Percentiles rank a stretch among this genome's conserved stretches.
Conservation (phyloP, 2,113 vertebrate genomes). For the Sisor rabdophorus region DNA sequence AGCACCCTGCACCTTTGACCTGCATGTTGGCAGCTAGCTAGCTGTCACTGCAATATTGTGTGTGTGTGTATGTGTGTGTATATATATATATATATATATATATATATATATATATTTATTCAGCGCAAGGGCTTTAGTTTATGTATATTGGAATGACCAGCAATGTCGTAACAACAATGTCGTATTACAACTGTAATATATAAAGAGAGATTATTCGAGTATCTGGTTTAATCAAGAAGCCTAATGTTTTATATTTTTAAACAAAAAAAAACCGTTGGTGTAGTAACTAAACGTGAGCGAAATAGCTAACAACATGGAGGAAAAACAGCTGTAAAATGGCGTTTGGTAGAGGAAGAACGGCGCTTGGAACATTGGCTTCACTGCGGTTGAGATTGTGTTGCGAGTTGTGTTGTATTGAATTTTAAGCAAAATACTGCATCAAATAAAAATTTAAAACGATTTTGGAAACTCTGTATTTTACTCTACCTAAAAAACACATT, state of each 20-base stretch:
- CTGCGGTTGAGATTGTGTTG: neutral
- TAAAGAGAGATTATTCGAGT: neutral
- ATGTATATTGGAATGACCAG: neutral
- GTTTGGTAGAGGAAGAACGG: constrained; percentile 19
- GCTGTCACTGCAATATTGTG: neutral
- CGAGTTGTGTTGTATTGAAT: neutral
- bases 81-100: too few relatives aligned
- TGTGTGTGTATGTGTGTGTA: too few relatives aligned
- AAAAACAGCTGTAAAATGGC: constrained; percentile 53
- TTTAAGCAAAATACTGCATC: neutral
- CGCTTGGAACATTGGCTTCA: constrained; percentile 34
- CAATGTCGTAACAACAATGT: neutral
- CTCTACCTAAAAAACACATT: too few relatives aligned
- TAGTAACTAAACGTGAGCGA: neutral
- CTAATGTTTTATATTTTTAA: too few relatives aligned
- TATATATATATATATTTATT: too few relatives aligned
- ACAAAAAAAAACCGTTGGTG: neutral
- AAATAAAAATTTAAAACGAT: too few relatives aligned
- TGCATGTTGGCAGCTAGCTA: neutral
- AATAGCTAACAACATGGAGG: constrained; percentile 51
- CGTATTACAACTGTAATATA: neutral
- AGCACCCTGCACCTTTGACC: neutral
- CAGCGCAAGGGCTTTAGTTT: neutral
- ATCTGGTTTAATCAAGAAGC: neutral
- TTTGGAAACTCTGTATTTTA: neutral